Evolutionary conservation across 2,888 invertebrate species (phyloP).

Genomic region (Ectemnius cavifrons): DNA sequence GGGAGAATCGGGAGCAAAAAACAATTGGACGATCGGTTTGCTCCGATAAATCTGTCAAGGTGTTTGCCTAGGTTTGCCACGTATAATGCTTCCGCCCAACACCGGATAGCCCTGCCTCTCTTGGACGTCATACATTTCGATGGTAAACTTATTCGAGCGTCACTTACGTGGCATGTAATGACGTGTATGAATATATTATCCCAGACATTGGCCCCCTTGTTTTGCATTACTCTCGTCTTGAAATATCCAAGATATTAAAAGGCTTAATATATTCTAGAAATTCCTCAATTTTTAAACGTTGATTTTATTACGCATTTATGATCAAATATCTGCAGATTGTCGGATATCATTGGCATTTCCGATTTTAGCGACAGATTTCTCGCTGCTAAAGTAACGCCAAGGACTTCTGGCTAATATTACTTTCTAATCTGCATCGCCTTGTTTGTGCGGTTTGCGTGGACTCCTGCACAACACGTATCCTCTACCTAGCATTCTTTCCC

Average conservation of each 20-base stretch:
- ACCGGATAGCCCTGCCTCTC: background rate
- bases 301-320: background rate
- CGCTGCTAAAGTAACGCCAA: background rate
- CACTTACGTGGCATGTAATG: background rate
- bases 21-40: background rate
- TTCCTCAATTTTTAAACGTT: background rate
- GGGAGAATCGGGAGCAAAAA: background rate
- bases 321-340: background rate
- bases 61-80: background rate
- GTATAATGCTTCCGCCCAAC: background rate
- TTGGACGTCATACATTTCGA: background rate
- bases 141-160: constrained; percentile 5
- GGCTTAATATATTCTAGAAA: too few species aligned
- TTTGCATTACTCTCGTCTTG: background rate
- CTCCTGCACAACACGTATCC: too few species aligned
- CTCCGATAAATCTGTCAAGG: background rate
- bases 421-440: constrained; percentile 3
- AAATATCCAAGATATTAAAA: background rate
- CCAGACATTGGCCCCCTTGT: background rate
- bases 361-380: background rate
- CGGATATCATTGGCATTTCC: background rate
- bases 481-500: too few species aligned
- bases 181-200: background rate
- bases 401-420: constrained; percentile 6
- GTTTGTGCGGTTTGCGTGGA: background rate